Base-by-base conservation (phyloP, 2,888 invertebrate species). In the Erebia ligea region DNA sequence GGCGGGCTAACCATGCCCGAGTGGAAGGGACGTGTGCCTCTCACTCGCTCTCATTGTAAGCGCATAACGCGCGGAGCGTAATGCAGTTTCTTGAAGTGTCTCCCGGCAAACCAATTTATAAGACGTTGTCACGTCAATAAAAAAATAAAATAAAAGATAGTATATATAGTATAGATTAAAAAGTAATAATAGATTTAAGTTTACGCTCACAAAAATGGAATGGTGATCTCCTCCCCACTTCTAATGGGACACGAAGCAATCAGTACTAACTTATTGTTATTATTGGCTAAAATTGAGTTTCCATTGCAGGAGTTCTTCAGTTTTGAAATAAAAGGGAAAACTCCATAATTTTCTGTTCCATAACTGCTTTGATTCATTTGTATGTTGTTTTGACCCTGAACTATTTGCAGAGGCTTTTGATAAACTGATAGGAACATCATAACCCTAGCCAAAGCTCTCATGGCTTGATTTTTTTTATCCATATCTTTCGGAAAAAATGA, bases 321-420 rank as follows among this genome's bases (percentile, higher is more conserved):
- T 75, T 82, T 82, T 6, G 81, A 78, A 58, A 76, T 72, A 11
- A 83, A 78, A 3, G 80, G 69, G 66, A 76, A 83, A 17, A 73
- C 70, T 21, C 78, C 81, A 68, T 59, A 61, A 67, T 76, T 79
- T n/a, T 67, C 17, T 17, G 25, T 25, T 4, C 56, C 48, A 61
- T 50, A 59, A 11, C 64, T 52, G 11, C 68, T 71, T 42, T 68
- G 17, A 1, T 67, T 45, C 6, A 8, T 34, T 40, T 59, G 59
- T 2, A 63, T 15, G 13, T 64, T 62, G 0, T 59, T 68, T 1
- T 71, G 63, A n/a, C 68, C 21, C 13, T 73, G 63, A 1, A 45
- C 1, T 13, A 76, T 67, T 25, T 63, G 11, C 1, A 68, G 69
- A 4, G 63, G 70, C 9, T 40, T 65, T 9, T 66, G 61, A 69